A percentile compares a stretch with the other conserved stretches of the same genome.
phyloP scores from a whole-genome alignment of 2,888 invertebrate genomes.

The Macrosiphum euphorbiae region DNA sequence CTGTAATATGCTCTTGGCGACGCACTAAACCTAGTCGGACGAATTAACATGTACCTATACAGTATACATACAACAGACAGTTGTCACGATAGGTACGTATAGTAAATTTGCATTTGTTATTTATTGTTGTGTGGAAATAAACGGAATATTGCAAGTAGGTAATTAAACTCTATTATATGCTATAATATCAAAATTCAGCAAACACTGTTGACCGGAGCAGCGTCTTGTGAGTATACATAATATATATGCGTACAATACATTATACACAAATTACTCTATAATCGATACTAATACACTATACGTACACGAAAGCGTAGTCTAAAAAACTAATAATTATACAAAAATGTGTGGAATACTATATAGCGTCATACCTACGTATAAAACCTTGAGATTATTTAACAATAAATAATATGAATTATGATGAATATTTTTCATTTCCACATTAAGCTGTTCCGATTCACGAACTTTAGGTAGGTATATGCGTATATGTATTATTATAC shows the following conservation, averaged over 20 bases:
- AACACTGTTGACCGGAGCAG: background rate
- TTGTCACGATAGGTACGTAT: constrained; percentile 27
- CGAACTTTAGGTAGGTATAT: background rate
- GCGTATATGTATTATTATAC: background rate
- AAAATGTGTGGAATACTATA: background rate
- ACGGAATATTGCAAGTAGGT: background rate
- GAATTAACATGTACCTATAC: constrained; percentile 14
- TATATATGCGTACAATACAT: no score
- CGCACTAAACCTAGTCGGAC: constrained; percentile 17
- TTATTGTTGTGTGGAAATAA: constrained; percentile 31
- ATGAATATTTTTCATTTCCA: constrained; percentile 11
- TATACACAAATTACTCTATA: background rate
- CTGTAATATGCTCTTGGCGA: constrained; percentile 24
- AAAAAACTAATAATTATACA: constrained; percentile 1
- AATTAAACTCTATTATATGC: background rate
- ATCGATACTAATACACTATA: background rate
- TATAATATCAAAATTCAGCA: constrained; percentile 5
- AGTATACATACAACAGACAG: background rate
- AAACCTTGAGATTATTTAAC: constrained; percentile 52
- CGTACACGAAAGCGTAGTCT: background rate
- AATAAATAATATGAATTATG: constrained; percentile 29
- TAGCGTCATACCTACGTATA: background rate
- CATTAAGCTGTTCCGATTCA: constrained; percentile 58
- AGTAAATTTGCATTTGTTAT: constrained; percentile 33
- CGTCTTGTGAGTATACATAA: constrained; percentile 22